Conservation (phyloP, 1,140 invertebrate genomes). For the Brachionus paranguensis region DNA sequence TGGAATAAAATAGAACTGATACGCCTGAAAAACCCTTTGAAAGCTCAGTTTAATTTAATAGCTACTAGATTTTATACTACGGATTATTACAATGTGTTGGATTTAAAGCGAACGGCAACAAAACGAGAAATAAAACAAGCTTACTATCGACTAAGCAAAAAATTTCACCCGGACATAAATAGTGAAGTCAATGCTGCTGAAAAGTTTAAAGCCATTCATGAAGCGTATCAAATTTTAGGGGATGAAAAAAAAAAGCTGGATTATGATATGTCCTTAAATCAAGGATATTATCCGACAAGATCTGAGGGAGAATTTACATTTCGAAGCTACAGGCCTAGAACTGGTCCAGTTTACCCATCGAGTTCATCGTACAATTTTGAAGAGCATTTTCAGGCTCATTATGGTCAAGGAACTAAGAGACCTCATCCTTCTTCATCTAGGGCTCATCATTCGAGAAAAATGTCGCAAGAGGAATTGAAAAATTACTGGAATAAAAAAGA, state of each 20-base stretch:
- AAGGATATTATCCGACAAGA: not conserved
- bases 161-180: constrained; percentile 37
- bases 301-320: not conserved
- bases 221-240: constrained; percentile 35
- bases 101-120: not conserved
- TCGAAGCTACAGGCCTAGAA: not conserved
- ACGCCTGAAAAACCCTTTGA: not conserved
- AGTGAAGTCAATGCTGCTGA: not conserved
- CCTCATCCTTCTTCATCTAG: not conserved
- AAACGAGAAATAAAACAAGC: constrained; percentile 36
- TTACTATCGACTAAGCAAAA: constrained; percentile 24
- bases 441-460: not conserved
- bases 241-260: constrained; percentile 24
- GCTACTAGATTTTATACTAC: not conserved
- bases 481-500: constrained; percentile 39
- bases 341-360: not conserved
- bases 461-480: constrained; percentile 32
- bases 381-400: constrained; percentile 4
- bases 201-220: constrained; percentile 25
- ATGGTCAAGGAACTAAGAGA: not conserved
- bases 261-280: constrained; percentile 12
- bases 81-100: constrained; percentile 9
- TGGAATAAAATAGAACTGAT: not conserved
- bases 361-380: not conserved
- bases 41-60: not conserved